These are phyloP conservation scores for Coreoperca whiteheadi DNA, from an alignment of 2,113 vertebrate genomes.

Conservation along the genomic window DNA sequence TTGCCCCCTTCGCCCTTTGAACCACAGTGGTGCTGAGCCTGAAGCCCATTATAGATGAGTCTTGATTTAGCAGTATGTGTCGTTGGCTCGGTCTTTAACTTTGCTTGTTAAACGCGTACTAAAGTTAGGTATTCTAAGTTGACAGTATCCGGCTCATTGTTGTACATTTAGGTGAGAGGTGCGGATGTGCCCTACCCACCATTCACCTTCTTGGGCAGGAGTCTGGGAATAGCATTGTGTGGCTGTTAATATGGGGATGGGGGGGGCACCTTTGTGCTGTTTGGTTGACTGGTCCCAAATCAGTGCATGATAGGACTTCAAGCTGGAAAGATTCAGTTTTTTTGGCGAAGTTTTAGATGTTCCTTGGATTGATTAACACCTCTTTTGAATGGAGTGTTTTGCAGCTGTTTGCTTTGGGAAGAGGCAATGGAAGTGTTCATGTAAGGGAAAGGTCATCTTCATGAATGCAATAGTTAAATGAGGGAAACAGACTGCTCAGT, in stretches of 20 bases:
- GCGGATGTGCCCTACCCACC: conserved; percentile 47
- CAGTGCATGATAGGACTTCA: conserved; percentile 58
- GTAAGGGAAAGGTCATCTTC: conserved; percentile 30
- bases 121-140: conserved; percentile 27
- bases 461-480: conserved; percentile 56
- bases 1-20: conserved; percentile 1
- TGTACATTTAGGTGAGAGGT: conserved; percentile 71
- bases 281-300: conserved; percentile 20
- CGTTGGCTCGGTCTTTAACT: conserved; percentile 28
- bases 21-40: background rate
- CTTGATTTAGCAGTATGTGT: conserved; percentile 60
- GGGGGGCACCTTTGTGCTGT: conserved; percentile 26
- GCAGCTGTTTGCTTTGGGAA: conserved; percentile 71
- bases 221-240: conserved; percentile 70
- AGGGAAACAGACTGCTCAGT: conserved; percentile 48
- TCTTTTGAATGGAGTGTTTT: conserved; percentile 57
- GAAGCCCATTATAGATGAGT: conserved; percentile 3
- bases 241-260: background rate
- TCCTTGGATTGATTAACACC: conserved; percentile 28
- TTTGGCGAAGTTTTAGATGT: conserved; percentile 48
- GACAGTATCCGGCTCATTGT: conserved; percentile 82
- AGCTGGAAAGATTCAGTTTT: conserved; percentile 52
- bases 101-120: conserved; percentile 59
- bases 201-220: conserved; percentile 61
- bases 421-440: conserved; percentile 49